A percentile compares a stretch with the other conserved stretches of the same genome.
These are phyloP conservation scores for Agrochola litura DNA, from an alignment of 2,888 invertebrate genomes.

Conservation along the genomic window DNA sequence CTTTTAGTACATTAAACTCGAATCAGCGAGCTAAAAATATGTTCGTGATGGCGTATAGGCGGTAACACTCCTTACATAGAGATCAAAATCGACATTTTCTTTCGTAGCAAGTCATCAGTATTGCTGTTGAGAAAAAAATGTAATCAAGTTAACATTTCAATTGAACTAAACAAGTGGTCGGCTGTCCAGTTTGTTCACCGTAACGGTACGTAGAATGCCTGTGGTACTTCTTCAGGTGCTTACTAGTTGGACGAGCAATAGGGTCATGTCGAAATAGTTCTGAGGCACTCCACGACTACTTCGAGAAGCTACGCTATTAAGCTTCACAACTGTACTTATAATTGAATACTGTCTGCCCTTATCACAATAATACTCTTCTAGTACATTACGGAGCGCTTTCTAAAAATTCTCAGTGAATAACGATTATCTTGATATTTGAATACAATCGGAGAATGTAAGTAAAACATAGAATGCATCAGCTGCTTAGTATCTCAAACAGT, in stretches of 20 bases:
- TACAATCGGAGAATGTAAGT: slow-evolving; percentile 42
- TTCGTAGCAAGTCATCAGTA: slow-evolving; percentile 55
- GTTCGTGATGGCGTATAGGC: slow-evolving; percentile 41
- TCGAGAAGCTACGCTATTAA: slow-evolving; percentile 61
- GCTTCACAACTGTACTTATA: slow-evolving; percentile 62
- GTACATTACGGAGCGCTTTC: slow-evolving; percentile 57
- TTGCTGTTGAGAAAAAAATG: slow-evolving; percentile 64
- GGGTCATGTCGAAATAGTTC: slow-evolving; percentile 73
- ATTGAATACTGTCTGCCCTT: slow-evolving; percentile 66
- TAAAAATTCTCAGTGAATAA: slow-evolving; percentile 54
- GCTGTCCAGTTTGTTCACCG: slow-evolving; percentile 78
- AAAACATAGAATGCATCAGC: slow-evolving; percentile 38
- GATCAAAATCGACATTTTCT: slow-evolving; percentile 56
- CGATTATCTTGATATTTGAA: slow-evolving; percentile 46
- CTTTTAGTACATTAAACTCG: slow-evolving; percentile 66
- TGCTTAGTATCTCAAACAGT: slow-evolving; percentile 18
- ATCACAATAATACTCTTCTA: slow-evolving; percentile 53
- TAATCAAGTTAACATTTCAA: slow-evolving; percentile 71
- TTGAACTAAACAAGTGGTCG: slow-evolving; percentile 71
- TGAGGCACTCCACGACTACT: slow-evolving; percentile 63
- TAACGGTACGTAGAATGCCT: slow-evolving; percentile 81
- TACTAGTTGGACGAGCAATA: slow-evolving; percentile 71
- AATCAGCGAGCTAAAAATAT: slow-evolving; percentile 62
- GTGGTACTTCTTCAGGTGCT: slow-evolving; percentile 76
- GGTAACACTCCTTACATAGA: slow-evolving; percentile 53